A percentile compares a stretch with the other conserved stretches of the same genome.
Evolutionary conservation across 2,888 invertebrate species (phyloP).

Genomic region (Tetanocera ferruginea): DNA sequence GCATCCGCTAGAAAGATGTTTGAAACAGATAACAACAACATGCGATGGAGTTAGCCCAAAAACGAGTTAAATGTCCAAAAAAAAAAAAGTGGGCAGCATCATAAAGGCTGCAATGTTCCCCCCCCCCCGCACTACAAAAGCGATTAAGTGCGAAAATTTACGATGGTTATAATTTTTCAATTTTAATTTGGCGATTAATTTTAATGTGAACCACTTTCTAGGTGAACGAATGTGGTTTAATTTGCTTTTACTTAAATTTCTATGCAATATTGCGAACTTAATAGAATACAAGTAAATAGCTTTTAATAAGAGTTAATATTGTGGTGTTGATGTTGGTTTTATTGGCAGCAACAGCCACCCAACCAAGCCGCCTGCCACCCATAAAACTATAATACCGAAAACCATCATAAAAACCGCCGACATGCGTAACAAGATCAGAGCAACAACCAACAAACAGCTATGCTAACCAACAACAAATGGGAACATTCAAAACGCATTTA

Average conservation of each 20-base stretch:
- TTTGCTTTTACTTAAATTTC: background rate
- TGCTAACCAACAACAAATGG: background rate
- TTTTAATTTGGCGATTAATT: conserved; percentile 31
- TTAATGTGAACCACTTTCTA: conserved; percentile 23
- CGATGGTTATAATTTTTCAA: conserved; percentile 31
- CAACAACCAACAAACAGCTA: background rate
- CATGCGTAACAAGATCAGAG: conserved; percentile 27
- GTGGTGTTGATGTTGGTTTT: background rate
- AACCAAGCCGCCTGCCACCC: background rate
- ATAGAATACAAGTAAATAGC: background rate
- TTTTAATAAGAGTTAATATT: background rate
- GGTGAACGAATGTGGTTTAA: background rate
- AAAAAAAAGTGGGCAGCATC: background rate
- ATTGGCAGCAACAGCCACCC: background rate
- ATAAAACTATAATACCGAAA: background rate
- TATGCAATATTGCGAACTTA: background rate
- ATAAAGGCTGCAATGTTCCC: background rate
- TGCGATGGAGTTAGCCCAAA: background rate
- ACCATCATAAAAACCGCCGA: conserved; percentile 31
- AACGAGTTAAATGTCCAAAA: background rate
- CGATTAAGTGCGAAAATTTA: conserved; percentile 24
- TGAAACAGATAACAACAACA: too few relatives aligned
- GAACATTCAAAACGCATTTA: conserved; percentile 27
- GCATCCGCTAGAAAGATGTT: background rate
- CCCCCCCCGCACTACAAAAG: conserved; percentile 2